Conservation (phyloP, 2,888 invertebrate genomes). For the Merodon equestris region DNA sequence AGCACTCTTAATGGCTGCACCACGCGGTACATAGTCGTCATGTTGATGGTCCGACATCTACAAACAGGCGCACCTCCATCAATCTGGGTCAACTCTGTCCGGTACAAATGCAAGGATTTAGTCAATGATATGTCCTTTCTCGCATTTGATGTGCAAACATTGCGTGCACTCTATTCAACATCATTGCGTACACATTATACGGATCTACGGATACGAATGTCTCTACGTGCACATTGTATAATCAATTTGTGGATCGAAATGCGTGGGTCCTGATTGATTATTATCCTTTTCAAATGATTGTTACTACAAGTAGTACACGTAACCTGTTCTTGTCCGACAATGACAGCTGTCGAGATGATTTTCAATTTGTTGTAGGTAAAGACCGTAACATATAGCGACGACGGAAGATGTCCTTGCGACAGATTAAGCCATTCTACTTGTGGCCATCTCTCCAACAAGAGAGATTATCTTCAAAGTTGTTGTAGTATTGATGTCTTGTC, state of each 20-base stretch:
- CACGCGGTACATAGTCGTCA: not conserved
- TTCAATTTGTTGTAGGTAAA: slow-evolving; percentile 51
- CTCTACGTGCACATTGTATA: slow-evolving; percentile 39
- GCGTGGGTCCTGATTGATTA: slow-evolving; percentile 63
- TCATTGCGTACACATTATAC: too few relatives aligned
- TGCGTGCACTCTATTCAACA: slow-evolving; percentile 29
- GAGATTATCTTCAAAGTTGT: slow-evolving; percentile 25
- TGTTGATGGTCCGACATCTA: not conserved
- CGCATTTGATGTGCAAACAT: slow-evolving; percentile 54
- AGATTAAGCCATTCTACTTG: slow-evolving; percentile 12
- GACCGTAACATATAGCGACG: too few relatives aligned
- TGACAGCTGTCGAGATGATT: slow-evolving; percentile 51
- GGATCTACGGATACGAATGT: too few relatives aligned
- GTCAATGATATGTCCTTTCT: slow-evolving; percentile 54
- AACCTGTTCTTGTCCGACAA: slow-evolving; percentile 12
- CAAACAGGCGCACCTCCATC: too few relatives aligned
- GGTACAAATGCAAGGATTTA: slow-evolving; percentile 39
- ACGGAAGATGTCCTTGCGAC: not conserved
- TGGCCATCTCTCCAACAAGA: slow-evolving; percentile 11
- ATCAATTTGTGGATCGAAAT: slow-evolving; percentile 44
- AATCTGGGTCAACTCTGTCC: slow-evolving; percentile 42
- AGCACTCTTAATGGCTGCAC: not conserved
- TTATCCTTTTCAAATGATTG: slow-evolving; percentile 54
- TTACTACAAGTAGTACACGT: not conserved
- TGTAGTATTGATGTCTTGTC: slow-evolving; percentile 15